Evolutionary conservation across 2,113 vertebrate genomes (phyloP), one percentile per base, ranked within the genome.

Genomic region (Pholis gunnellus): DNA sequence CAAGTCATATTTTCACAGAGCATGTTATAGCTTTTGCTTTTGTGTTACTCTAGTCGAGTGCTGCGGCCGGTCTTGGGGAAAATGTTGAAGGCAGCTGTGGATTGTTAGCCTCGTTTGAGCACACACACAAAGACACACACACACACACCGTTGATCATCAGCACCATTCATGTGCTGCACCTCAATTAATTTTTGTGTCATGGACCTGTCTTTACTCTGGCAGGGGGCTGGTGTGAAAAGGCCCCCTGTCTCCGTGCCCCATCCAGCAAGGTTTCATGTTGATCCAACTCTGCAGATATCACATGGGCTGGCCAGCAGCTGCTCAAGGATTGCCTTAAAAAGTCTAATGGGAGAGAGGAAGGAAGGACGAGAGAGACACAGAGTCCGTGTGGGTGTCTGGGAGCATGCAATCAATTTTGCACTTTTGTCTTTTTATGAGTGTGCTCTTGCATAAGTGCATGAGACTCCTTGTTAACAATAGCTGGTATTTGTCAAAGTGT

Each of bases 241-340:
- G 27, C 71, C 83, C 66, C 52, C 46, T 20, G 52, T 78, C 60
- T 84, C 63, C 72, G 72, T 75, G 48, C 78, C 38, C 67, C 46
- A 76, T 52, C 29, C 29, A 79, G 68, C 46, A 44, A 44, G 2
- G 46, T 75, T 83, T 92, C 68, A 88, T 90, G 83, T 90, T 80
- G 79, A 83, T 91, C 84, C 88, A 81, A 31, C 74, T 34, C 31
- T 88, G 81, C 88, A 90, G 89, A 91, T 89, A 86, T 91, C 91
- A 88, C 89, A 86, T 78, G 72, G 76, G 44, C 85, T 40, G 72
- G 75, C 69, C 75, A 69, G 88, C 92, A 92, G 87, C 91, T 90
- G 89, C 85, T 86, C 68, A 7, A 67, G 64, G 56, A 79, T 88
- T 57, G 77, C 84, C 81, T 90, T 85, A 75, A 91, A 87, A 85